Base-by-base conservation (phyloP, 2,113 vertebrate genomes). In the Petrocephalus microphthalmus region DNA sequence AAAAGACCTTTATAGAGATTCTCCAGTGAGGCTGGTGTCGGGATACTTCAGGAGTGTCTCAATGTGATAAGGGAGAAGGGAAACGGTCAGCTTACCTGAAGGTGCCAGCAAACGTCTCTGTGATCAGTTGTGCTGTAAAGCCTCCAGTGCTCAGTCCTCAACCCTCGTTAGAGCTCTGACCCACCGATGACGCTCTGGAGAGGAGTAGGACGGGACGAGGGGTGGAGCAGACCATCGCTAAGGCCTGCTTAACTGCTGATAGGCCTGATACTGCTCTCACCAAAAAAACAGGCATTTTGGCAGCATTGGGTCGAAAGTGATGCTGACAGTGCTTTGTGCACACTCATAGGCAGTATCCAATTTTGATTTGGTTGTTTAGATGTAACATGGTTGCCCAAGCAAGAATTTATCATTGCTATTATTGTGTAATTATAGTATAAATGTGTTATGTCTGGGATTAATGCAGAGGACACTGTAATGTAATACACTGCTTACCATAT, bases 51-150 rank as follows among this genome's bases (percentile, higher is more conserved):
- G 33, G 19, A 49, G 37, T 25, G 5, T 45, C 54, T 54, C 33
- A 57, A 2, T 37, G 22, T 45, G 11, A 52, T n/a, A 25, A 42
- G 54, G 42, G n/a, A 20, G 17, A 53, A 56, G 53, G 29, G 33
- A 54, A 49, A 86, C 2, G 5, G 5, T 5, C 25, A 29, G 25
- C 88, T 51, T 89, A 89, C 88, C 88, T 87, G 84, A 20, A 13
- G 42, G 10, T 29, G 10, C 49, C 42, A 7, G 47, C n/a, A 17
- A 25, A 47, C 11, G 37, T 29, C 85, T 10, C 60, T 74, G 45
- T 74, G 84, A 2, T 2, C 42, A 22, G 15, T 20, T 15, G 37
- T 25, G 22, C 56, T 85, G 56, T n/a, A n/a, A 56, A 51, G 49
- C n/a, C 57, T 74, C 17, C 47, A 6, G 1, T 45, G 22, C 17